phyloP scores from a whole-genome alignment of 2,888 invertebrate species.

The Cantharis nigra region DNA sequence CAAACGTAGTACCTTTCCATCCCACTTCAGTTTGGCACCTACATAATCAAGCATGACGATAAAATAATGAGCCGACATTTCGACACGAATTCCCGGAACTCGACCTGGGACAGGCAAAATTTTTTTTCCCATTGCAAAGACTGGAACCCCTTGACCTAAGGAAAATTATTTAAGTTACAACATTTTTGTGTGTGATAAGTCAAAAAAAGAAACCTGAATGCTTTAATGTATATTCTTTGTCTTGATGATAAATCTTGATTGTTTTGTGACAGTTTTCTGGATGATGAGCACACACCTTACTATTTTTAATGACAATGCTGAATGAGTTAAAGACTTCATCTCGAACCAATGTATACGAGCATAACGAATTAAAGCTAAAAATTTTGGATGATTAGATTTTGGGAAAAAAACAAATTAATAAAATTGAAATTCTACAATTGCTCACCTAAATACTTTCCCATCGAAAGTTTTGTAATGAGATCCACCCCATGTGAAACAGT shows the following conservation, averaged over 20 bases:
- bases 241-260: constrained; percentile 72
- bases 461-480: constrained; percentile 85
- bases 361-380: constrained; percentile 74
- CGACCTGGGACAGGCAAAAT: constrained; percentile 72
- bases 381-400: not conserved
- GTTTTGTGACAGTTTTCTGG: constrained; percentile 57
- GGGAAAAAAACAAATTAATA: not conserved
- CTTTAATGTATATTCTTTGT: constrained; percentile 67
- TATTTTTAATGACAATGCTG: constrained; percentile 65
- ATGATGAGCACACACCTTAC: constrained; percentile 58
- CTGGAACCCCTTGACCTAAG: constrained; percentile 39
- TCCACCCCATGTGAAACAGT: constrained; percentile 81
- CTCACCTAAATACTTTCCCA: constrained; percentile 72
- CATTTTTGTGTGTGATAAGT: not conserved
- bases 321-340: constrained; percentile 74
- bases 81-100: constrained; percentile 72
- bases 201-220: constrained; percentile 53
- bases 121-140: constrained; percentile 43
- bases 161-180: constrained; percentile 39
- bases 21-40: constrained; percentile 78
- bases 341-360: constrained; percentile 74
- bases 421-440: not conserved
- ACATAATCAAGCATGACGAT: constrained; percentile 69
- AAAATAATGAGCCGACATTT: constrained; percentile 72
- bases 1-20: constrained; percentile 62